phyloP scores from a whole-genome alignment of 2,113 vertebrate genomes.

The Alosa alosa region DNA sequence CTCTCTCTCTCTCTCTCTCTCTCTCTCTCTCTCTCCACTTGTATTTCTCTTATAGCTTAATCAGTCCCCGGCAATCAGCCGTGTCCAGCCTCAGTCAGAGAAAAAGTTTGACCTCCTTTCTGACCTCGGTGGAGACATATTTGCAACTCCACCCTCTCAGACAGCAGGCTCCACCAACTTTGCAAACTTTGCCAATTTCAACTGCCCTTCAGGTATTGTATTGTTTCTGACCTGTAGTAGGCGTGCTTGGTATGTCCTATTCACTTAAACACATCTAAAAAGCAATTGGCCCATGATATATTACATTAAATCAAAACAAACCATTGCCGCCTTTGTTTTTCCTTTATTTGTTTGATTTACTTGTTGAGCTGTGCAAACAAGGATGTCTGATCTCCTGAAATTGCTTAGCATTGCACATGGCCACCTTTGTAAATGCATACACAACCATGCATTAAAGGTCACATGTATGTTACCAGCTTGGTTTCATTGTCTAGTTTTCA shows the following conservation, averaged over 20 bases:
- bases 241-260: neutral
- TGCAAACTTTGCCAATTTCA: slow-evolving; percentile 99
- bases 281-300: no score
- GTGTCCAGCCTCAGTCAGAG: slow-evolving; percentile 73
- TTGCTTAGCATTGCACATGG: neutral
- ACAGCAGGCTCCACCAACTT: slow-evolving; percentile 84
- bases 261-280: neutral
- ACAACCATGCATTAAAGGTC: no score
- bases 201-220: slow-evolving; percentile 83
- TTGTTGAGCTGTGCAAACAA: neutral
- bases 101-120: slow-evolving; percentile 96
- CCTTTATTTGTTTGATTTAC: neutral
- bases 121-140: slow-evolving; percentile 95
- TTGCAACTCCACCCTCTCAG: slow-evolving; percentile 82
- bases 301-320: no score
- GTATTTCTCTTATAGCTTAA: neutral
- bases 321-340: neutral
- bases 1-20: no score
- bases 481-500: neutral
- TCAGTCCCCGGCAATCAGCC: slow-evolving; percentile 77
- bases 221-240: neutral
- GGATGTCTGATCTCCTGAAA: neutral
- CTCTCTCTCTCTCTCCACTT: no score
- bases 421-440: neutral
- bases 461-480: neutral